These are phyloP conservation scores for Eunapius fragilis DNA, from an alignment of 37 sponge, comb jelly and placozoan genomes.

Conservation along the genomic window DNA sequence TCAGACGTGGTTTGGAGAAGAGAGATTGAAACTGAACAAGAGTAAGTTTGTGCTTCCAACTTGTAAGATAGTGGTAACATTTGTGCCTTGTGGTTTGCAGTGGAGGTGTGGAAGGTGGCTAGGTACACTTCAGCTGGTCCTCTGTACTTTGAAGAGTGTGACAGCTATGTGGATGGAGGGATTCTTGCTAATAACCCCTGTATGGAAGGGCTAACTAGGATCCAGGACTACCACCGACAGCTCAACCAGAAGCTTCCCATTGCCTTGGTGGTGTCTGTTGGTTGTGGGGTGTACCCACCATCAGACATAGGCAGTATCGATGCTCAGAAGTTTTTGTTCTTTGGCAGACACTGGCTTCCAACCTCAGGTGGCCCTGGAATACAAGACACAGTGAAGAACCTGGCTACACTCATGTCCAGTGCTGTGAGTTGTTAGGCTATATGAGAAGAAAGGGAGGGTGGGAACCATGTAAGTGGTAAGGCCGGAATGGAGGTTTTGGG, in stretches of 20 bases:
- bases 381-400: constrained; percentile 25
- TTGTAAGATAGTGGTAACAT: not conserved
- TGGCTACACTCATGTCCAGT: constrained; percentile 31
- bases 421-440: constrained; percentile 42
- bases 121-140: constrained; percentile 66
- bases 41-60: not conserved
- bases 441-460: not conserved
- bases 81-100: constrained; percentile 3
- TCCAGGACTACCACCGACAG: constrained; percentile 46
- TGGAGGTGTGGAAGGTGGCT: constrained; percentile 58
- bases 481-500: too few species aligned
- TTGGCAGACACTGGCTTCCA: constrained; percentile 17
- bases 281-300: constrained; percentile 38
- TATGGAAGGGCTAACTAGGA: constrained; percentile 33
- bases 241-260: constrained; percentile 41
- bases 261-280: constrained; percentile 52
- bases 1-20: not conserved
- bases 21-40: not conserved
- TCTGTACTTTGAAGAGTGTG: constrained; percentile 43
- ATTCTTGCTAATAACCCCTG: constrained; percentile 55
- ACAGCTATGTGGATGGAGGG: constrained; percentile 65
- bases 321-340: constrained; percentile 25
- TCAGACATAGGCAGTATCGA: constrained; percentile 27
- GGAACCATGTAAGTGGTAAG: too few species aligned
- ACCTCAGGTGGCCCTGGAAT: constrained; percentile 10